phyloP scores from a whole-genome alignment of 2,113 vertebrate species.

The Cryptomyrus ogoouensis region DNA sequence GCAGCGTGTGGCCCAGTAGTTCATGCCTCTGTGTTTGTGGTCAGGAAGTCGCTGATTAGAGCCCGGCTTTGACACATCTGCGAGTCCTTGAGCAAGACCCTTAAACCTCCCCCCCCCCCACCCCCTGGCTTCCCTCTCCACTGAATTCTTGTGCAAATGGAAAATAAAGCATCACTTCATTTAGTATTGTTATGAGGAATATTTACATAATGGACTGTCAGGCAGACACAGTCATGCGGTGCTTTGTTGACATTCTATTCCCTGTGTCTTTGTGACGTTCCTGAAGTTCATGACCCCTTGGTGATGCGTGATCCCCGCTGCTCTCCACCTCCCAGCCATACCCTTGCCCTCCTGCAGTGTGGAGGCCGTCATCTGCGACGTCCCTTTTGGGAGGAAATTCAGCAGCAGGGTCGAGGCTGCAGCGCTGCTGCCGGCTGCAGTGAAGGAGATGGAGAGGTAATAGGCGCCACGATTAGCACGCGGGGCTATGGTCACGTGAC shows the following conservation, averaged over 20 bases:
- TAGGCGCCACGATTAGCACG: background rate
- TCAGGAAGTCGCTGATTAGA: background rate
- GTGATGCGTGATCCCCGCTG: background rate
- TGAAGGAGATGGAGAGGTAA: slow-evolving; percentile 84
- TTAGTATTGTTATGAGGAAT: background rate
- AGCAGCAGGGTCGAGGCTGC: slow-evolving; percentile 60
- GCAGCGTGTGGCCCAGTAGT: background rate
- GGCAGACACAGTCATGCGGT: background rate
- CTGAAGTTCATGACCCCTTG: background rate
- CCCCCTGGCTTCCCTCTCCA: background rate
- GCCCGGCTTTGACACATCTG: background rate
- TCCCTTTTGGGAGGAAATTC: slow-evolving; percentile 91
- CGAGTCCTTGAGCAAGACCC: background rate
- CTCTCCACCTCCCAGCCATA: slow-evolving; percentile 54
- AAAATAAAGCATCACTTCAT: background rate
- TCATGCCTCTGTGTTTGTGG: background rate
- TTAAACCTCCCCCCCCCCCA: background rate
- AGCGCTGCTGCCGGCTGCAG: slow-evolving; percentile 58
- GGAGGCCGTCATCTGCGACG: slow-evolving; percentile 74
- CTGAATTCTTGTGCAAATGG: background rate
- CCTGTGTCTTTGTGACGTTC: background rate
- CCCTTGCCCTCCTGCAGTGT: slow-evolving; percentile 68
- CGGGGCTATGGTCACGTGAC: background rate
- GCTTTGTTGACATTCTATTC: background rate
- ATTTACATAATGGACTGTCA: background rate